Base-by-base conservation (phyloP, 2,888 invertebrate species). In the Dinocampus coccinellae region DNA sequence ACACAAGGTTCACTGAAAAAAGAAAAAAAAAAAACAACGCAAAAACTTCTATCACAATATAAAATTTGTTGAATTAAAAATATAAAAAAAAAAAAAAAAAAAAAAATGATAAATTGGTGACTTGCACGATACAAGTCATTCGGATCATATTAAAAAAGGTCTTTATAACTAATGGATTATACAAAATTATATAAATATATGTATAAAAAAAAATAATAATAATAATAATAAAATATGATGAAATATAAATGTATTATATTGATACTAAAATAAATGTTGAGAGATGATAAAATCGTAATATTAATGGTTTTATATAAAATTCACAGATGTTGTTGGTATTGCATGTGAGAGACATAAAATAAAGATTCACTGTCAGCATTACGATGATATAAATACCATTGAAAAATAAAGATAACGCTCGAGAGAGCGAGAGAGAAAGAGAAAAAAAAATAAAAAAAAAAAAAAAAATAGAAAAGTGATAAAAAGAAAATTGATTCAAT, bases 1-100 rank as follows among this genome's bases (percentile, higher is more conserved):
- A 47, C 47, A 16, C 47, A 16, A 47, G 47, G 47, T 47, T 9
- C 47, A 47, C 16, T 7, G 16, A 47, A 39, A 13, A 39, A n/a
- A 39, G 16, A 16, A 47, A 47, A 7, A 9, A 47, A n/a, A 7
- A 13, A 16, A 9, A 36, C 36, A 36, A 0, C 36, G 13, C n/a
- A 13, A 42, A 42, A 47, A 16, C 20, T 47, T 47, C 16, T 20
- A 16, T 16, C 6, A 47, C 16, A 47, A 20, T 47, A 47, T 16
- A 39, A 47, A 47, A 47, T n/a, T 47, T 47, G 29, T 47, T 47
- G 16, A 47, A 47, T 47, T 47, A 47, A n/a, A n/a, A n/a, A n/a
- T n/a, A n/a, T n/a, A n/a, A n/a, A n/a, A n/a, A n/a, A n/a, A n/a
- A n/a, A n/a, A n/a, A n/a, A n/a, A n/a, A n/a, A n/a, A n/a, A n/a